Base-by-base conservation (phyloP, 2,113 vertebrate genomes). In the Salvelinus alpinus region DNA sequence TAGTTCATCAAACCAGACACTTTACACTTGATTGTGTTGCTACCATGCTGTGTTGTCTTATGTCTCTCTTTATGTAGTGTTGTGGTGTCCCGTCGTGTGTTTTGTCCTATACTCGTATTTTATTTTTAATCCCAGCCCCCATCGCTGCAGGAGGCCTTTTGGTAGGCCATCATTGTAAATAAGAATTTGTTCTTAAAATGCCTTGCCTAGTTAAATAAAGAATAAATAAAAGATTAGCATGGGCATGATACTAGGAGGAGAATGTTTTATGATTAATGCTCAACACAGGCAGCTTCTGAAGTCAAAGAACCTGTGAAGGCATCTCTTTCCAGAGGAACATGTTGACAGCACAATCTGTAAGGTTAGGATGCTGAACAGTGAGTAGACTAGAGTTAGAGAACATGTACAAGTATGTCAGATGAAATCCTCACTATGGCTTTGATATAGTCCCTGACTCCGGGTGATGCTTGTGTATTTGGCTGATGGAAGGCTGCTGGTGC, bases 391-490 rank as follows among this genome's bases (percentile, higher is more conserved):
- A 51, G 59, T 62, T n/a, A 60, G 16, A 60, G 20, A 60, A 60
- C 57, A 4, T 51, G 48, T 16, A 16, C 13, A 12, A 64, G n/a
- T 12, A 70, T 0, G 8, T 38, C 8, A 62, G 31, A 18, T 7
- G 34, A 64, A 47, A 44, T 47, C 22, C 57, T 64, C 5, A 1
- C 60, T 34, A 9, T 54, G 65, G 44, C 64, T 72, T 59, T 54
- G 67, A 68, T 47, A 48, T 9, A 29, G 34, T 82, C n/a, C 64
- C 57, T 79, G 74, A 81, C 75, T 44, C 74, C 38, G 31, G 69
- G 78, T 80, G 75, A 64, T 9, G 11, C 24, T 66, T 24, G 24
- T 68, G 13, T 47, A 51, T 65, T 24, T 74, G 65, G 34, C 67
- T 72, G 62, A 73, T 71, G 29, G 77, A 57, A 68, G 51, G 73